Evolutionary conservation across 2,113 vertebrate species (phyloP).

Genomic region (Tympanuchus pallidicinctus): DNA sequence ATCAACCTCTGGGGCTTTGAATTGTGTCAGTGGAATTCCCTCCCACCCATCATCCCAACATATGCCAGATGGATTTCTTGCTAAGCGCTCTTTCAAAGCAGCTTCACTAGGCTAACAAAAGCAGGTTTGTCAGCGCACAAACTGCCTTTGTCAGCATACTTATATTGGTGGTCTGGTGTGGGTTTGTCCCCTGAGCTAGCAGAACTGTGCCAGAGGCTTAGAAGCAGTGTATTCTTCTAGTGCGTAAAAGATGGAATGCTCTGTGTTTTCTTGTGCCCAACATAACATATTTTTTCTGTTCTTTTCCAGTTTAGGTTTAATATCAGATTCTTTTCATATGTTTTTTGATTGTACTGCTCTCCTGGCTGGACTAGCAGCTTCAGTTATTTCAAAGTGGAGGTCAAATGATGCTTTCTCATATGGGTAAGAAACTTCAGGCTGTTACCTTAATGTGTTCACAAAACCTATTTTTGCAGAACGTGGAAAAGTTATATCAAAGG

Average conservation of each 20-base stretch:
- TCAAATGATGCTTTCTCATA: conserved; percentile 98
- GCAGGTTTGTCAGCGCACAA: not conserved
- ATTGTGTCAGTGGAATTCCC: not conserved
- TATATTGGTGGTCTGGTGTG: not conserved
- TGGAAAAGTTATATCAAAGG: not conserved
- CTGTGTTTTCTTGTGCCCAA: not conserved
- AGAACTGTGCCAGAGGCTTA: not conserved
- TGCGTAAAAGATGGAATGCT: not conserved
- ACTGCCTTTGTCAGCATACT: not conserved
- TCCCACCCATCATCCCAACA: not conserved
- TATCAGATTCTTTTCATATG: conserved; percentile 99
- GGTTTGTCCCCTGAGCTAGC: not conserved
- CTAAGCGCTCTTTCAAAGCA: not conserved
- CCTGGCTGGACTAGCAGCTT: conserved; percentile 95
- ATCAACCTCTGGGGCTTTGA: not conserved
- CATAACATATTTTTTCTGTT: conserved; percentile 46
- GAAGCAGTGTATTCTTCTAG: not conserved
- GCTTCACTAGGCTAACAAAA: not conserved
- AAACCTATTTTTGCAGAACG: not conserved
- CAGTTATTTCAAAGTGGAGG: conserved; percentile 97
- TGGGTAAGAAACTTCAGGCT: conserved; percentile 83
- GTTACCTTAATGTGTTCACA: not conserved
- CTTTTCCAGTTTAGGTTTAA: conserved; percentile 92
- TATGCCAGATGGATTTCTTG: not conserved
- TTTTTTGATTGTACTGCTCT: conserved; percentile 99